phyloP scores from a whole-genome alignment of 1,140 invertebrate species.

The Drosophila pseudoobscura region DNA sequence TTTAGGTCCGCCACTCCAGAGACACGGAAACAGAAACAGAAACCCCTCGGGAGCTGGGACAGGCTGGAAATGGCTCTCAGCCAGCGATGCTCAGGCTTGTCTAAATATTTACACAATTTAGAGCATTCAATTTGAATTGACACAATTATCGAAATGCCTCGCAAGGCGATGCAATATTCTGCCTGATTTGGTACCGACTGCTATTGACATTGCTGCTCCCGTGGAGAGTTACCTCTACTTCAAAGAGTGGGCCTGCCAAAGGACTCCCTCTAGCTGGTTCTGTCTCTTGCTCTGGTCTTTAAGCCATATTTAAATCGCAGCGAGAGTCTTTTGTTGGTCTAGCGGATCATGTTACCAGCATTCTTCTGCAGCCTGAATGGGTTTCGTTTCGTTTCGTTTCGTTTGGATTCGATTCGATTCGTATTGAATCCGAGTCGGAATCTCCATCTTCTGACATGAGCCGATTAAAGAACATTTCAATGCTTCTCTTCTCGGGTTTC shows the following conservation, averaged over 20 bases:
- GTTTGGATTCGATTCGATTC: conserved; percentile 16
- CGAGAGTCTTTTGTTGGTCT: conserved; percentile 40
- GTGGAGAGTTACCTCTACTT: conserved; percentile 22
- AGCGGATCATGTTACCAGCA: conserved; percentile 68
- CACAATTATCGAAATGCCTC: conserved; percentile 62
- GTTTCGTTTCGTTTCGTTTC: conserved; percentile 30
- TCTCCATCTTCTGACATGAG: conserved; percentile 79
- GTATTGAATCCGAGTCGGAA: conserved; percentile 38
- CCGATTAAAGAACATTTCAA: conserved; percentile 82
- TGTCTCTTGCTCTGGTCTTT: conserved; percentile 7
- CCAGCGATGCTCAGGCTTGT: conserved; percentile 33
- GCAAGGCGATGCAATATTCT: conserved; percentile 29
- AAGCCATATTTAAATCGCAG: conserved; percentile 49
- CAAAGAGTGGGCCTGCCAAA: conserved; percentile 27
- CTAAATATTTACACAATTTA: conserved; percentile 82
- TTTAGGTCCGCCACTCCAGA: conserved; percentile 48
- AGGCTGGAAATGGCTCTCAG: conserved; percentile 36
- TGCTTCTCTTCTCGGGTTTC: conserved; percentile 71
- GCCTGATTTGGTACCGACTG: conserved; percentile 32
- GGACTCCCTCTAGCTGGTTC: conserved; percentile 5
- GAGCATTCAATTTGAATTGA: conserved; percentile 72
- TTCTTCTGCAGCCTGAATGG: conserved; percentile 76
- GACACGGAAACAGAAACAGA: conserved; percentile 10
- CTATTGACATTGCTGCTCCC: conserved; percentile 15
- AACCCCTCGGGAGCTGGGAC: conserved; percentile 38